Percentiles rank a stretch among this genome's conserved stretches.
phyloP scores from a whole-genome alignment of 1,140 invertebrate species.

The Bombus affinis region DNA sequence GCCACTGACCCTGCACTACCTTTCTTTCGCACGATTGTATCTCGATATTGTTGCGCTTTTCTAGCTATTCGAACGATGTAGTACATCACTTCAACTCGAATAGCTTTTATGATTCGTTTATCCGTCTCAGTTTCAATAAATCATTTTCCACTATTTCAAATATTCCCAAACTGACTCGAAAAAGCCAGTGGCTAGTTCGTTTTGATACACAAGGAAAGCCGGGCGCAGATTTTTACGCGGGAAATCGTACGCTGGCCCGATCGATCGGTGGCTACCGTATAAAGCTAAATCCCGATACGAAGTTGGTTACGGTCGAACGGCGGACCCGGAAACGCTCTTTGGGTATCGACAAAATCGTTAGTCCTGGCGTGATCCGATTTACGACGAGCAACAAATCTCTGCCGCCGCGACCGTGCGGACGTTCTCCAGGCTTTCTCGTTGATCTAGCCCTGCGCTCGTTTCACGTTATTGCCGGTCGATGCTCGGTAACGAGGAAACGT shows the following conservation, averaged over 20 bases:
- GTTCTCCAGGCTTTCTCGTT: constrained; percentile 42
- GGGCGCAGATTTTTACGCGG: neutral
- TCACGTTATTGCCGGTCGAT: constrained; percentile 18
- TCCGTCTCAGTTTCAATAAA: neutral
- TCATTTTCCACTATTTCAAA: neutral
- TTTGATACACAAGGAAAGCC: no score
- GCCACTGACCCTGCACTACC: neutral
- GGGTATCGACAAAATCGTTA: constrained; percentile 68
- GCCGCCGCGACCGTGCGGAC: constrained; percentile 40
- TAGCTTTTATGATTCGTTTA: neutral
- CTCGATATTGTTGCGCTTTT: neutral
- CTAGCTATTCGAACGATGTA: neutral
- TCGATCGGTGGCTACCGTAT: constrained; percentile 5
- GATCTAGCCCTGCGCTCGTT: constrained; percentile 40
- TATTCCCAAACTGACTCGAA: neutral
- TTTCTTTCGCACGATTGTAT: neutral
- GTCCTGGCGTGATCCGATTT: constrained; percentile 66
- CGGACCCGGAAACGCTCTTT: constrained; percentile 65
- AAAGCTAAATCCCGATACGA: constrained; percentile 62
- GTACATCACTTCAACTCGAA: neutral
- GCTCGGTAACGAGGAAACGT: constrained; percentile 32
- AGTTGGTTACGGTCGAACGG: constrained; percentile 61
- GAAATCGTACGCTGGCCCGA: constrained; percentile 6
- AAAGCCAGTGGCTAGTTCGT: neutral
- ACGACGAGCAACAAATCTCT: constrained; percentile 66